Evolutionary conservation across 2,797 vertebrate genomes (phyloP).

Genomic region (Odontamblyopus rebecca): DNA sequence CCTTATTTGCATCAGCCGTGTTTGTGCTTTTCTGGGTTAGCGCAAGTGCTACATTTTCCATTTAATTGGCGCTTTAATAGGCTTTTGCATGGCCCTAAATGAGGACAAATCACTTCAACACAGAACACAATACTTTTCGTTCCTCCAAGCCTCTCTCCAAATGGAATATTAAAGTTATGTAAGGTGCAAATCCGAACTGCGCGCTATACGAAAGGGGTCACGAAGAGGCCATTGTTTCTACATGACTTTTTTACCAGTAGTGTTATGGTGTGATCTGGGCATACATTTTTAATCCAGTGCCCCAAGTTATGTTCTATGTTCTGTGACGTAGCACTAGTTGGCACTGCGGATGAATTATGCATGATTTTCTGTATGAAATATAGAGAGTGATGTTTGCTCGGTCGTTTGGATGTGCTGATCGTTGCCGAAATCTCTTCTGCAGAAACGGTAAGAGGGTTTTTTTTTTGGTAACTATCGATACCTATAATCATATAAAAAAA

Average conservation of each 20-base stretch:
- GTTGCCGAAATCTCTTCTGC: background rate
- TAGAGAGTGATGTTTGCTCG: conserved; percentile 26
- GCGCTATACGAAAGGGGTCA: conserved; percentile 45
- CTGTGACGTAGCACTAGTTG: conserved; percentile 4
- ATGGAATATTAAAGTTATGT: conserved; percentile 61
- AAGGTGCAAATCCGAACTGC: conserved; percentile 35
- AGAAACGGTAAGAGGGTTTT: background rate
- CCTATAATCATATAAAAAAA: too few species aligned
- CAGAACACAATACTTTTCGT: background rate
- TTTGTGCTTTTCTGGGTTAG: too few species aligned
- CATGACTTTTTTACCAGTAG: background rate
- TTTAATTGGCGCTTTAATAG: background rate
- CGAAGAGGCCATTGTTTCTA: conserved; percentile 9
- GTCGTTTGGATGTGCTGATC: conserved; percentile 20
- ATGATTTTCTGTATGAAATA: conserved; percentile 21
- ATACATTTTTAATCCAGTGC: conserved; percentile 21
- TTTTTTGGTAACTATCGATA: too few species aligned
- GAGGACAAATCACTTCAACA: conserved; percentile 19
- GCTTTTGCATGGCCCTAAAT: conserved; percentile 14
- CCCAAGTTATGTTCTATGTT: conserved; percentile 21
- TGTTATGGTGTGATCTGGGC: background rate
- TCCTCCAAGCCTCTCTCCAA: background rate
- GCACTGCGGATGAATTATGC: conserved; percentile 32
- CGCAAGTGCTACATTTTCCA: too few species aligned
- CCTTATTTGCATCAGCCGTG: too few species aligned